Evolutionary conservation across 2,888 invertebrate species (phyloP).

Genomic region (Linnaemya vulpina): DNA sequence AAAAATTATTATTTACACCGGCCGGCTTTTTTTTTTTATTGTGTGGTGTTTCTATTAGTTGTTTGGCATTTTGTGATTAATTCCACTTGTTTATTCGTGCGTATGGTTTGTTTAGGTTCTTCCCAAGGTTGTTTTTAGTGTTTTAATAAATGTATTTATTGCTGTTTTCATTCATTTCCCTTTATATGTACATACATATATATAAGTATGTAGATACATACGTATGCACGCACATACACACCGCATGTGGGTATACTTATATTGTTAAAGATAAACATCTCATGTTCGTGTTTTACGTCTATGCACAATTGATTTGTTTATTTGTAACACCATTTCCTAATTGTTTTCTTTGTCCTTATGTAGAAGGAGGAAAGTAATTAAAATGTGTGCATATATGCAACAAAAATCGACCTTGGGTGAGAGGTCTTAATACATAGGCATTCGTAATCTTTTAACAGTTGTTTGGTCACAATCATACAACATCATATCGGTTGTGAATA

Average conservation of each 20-base stretch:
- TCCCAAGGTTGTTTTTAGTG: slow-evolving; percentile 52
- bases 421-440: too few relatives aligned
- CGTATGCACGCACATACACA: background rate
- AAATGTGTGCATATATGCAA: too few relatives aligned
- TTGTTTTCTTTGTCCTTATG: background rate
- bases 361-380: background rate
- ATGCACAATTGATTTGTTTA: slow-evolving; percentile 5
- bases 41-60: slow-evolving; percentile 21
- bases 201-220: background rate
- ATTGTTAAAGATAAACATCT: slow-evolving; percentile 51
- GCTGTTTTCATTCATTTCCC: slow-evolving; percentile 42
- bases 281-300: slow-evolving; percentile 18
- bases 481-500: too few relatives aligned
- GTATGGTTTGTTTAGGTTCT: slow-evolving; percentile 25
- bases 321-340: slow-evolving; percentile 9
- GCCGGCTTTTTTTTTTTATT: slow-evolving; percentile 68
- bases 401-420: too few relatives aligned
- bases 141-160: slow-evolving; percentile 41
- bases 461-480: too few relatives aligned
- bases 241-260: background rate
- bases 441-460: too few relatives aligned
- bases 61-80: slow-evolving; percentile 43
- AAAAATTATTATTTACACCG: slow-evolving; percentile 49
- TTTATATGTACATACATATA: slow-evolving; percentile 1
- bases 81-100: slow-evolving; percentile 36